Percentiles rank a stretch among this genome's conserved stretches.
phyloP scores from a whole-genome alignment of 2,113 vertebrate genomes.

The Phoenicopterus ruber region DNA sequence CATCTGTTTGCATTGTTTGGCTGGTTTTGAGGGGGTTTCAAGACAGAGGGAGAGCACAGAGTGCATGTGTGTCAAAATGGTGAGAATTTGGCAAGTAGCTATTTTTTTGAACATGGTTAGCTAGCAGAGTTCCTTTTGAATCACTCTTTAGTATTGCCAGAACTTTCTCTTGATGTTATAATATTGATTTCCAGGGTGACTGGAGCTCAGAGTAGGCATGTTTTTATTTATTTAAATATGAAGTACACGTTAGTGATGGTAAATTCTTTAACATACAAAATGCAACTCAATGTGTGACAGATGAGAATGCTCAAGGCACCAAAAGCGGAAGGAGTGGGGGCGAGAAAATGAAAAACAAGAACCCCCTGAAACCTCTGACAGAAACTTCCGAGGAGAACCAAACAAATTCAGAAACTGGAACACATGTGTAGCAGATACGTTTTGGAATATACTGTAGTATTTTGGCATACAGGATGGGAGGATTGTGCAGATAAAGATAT shows the following conservation, averaged over 20 bases:
- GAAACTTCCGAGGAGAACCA: conserved; percentile 26
- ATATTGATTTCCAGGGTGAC: neutral
- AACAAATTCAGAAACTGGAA: neutral
- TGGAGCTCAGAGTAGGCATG: neutral
- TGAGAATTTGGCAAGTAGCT: neutral
- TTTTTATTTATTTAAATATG: neutral
- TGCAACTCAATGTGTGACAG: neutral
- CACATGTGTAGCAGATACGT: neutral
- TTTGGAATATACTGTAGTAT: neutral
- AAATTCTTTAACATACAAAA: neutral
- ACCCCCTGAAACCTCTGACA: neutral
- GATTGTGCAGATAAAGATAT: conserved; percentile 40
- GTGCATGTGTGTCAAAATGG: neutral
- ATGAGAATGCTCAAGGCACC: neutral
- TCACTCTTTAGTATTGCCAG: neutral
- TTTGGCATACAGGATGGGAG: conserved; percentile 41
- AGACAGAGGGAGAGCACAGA: neutral
- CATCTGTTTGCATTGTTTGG: neutral
- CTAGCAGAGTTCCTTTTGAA: neutral
- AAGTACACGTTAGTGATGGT: neutral
- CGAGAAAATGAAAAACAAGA: conserved; percentile 2
- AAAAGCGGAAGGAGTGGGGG: neutral
- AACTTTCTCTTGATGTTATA: neutral
- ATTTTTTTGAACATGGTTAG: neutral
- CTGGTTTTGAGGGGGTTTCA: neutral